A percentile compares a stretch with the other conserved stretches of the same genome.
Evolutionary conservation across 2,797 vertebrate genomes (phyloP).

Genomic region (Malurus splendens): DNA sequence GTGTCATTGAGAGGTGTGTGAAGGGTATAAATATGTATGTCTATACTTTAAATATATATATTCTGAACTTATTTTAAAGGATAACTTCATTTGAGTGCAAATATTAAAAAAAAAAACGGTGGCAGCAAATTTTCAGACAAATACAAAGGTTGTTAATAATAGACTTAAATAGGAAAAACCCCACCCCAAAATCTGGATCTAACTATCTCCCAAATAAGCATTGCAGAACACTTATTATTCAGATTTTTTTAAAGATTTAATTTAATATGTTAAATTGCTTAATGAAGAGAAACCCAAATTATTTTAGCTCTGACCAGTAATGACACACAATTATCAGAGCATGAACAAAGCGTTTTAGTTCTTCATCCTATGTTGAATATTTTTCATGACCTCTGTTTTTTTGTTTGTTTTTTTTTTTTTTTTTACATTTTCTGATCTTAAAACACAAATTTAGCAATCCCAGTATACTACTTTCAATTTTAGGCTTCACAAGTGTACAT

Average conservation of each 20-base stretch:
- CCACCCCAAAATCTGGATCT: neutral
- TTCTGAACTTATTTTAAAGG: neutral
- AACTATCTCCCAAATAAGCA: neutral
- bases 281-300: neutral
- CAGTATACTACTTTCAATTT: neutral
- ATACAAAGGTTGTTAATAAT: neutral
- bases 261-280: neutral
- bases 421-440: neutral
- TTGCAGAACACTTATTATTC: neutral
- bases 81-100: neutral
- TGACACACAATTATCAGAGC: neutral
- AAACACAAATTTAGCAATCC: neutral
- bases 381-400: neutral
- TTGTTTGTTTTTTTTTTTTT: neutral
- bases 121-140: neutral
- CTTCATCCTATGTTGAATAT: neutral
- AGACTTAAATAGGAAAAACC: neutral
- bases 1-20: neutral
- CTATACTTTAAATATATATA: neutral
- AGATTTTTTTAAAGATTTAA: neutral
- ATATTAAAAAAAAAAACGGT: neutral
- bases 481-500: neutral
- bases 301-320: neutral
- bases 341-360: neutral
- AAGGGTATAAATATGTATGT: neutral